These are phyloP conservation scores for Megalops atlanticus DNA, from an alignment of 2,113 vertebrate genomes.

Conservation along the genomic window DNA sequence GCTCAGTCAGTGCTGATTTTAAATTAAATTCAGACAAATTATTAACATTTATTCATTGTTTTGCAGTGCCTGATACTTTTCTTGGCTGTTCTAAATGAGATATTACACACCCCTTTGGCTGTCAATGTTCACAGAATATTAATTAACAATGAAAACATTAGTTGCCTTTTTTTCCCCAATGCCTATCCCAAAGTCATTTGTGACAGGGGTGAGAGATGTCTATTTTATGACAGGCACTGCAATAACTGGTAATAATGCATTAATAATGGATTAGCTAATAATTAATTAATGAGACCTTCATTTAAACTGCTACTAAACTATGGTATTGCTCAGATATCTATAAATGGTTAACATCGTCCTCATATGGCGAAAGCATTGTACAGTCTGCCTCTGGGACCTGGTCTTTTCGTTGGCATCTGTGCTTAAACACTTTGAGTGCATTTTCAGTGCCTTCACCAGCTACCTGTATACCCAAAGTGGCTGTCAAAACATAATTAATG, in stretches of 20 bases:
- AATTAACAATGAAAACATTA: background rate
- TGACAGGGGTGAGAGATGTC: background rate
- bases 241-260: background rate
- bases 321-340: background rate
- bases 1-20: background rate
- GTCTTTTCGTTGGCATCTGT: background rate
- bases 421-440: background rate
- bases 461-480: background rate
- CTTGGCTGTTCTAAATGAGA: no score
- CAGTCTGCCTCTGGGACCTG: background rate
- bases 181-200: background rate
- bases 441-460: background rate
- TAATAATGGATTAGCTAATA: background rate
- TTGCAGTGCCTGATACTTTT: background rate
- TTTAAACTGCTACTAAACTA: background rate
- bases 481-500: conserved; percentile 6
- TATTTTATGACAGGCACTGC: background rate
- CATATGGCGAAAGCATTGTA: background rate
- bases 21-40: no score
- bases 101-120: background rate
- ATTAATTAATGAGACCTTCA: background rate
- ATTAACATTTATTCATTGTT: no score
- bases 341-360: background rate
- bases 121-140: background rate
- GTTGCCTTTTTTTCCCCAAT: background rate